Conservation (phyloP, 2,797 vertebrate species). For the Poeciliopsis turneri region DNA sequence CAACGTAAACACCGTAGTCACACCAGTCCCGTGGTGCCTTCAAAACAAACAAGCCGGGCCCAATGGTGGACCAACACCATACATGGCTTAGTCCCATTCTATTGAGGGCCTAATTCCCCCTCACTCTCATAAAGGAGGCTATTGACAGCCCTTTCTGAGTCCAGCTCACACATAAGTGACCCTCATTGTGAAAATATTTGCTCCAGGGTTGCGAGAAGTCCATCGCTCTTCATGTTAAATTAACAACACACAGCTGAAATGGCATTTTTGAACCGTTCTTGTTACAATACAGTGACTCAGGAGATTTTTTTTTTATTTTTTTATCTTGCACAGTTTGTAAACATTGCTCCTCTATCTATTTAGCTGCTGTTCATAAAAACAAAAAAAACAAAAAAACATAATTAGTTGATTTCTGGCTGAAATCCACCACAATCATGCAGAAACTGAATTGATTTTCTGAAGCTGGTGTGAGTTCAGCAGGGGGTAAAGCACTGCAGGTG, state of each 20-base stretch:
- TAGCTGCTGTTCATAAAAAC: background rate
- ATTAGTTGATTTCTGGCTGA: background rate
- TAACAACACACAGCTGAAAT: constrained; percentile 76
- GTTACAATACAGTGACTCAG: constrained; percentile 73
- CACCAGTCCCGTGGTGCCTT: constrained; percentile 71
- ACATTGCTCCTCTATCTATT: constrained; percentile 44
- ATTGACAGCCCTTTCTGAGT: constrained; percentile 80
- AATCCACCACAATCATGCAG: constrained; percentile 1
- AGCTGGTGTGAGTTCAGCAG: constrained; percentile 7
- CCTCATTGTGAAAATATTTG: constrained; percentile 78
- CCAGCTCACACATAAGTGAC: constrained; percentile 74
- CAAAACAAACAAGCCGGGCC: constrained; percentile 78
- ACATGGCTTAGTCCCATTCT: constrained; percentile 73
- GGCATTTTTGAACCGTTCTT: constrained; percentile 68
- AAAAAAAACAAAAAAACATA: no score
- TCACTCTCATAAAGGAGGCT: constrained; percentile 73
- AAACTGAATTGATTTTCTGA: constrained; percentile 10
- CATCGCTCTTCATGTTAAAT: constrained; percentile 68
- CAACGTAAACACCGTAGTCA: constrained; percentile 76
- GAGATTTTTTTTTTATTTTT: constrained; percentile 45
- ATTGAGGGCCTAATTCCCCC: constrained; percentile 82
- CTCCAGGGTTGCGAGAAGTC: constrained; percentile 57
- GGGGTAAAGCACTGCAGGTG: constrained; percentile 53
- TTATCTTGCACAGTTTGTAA: constrained; percentile 62
- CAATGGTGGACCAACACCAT: constrained; percentile 59